A percentile compares a stretch with the other conserved stretches of the same genome.
These are phyloP conservation scores for Idris sp. DNA, from an alignment of 1,140 invertebrate genomes.

Conservation along the genomic window DNA sequence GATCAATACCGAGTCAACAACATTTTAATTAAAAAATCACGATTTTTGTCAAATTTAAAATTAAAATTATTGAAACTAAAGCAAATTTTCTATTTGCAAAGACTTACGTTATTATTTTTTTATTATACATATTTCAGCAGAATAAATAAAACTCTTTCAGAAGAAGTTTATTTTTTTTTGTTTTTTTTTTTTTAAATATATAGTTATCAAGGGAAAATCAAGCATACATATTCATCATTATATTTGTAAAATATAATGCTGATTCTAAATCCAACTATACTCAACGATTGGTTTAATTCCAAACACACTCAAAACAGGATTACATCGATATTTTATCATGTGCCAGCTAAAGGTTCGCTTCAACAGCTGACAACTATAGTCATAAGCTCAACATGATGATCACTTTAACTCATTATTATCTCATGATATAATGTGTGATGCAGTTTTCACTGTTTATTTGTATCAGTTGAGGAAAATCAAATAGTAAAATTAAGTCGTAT, in stretches of 20 bases:
- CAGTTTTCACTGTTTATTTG: constrained; percentile 34
- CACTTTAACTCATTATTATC: constrained; percentile 39
- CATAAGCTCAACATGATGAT: constrained; percentile 29
- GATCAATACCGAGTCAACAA: constrained; percentile 50
- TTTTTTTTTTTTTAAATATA: no score
- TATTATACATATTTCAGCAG: no score
- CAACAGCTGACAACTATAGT: constrained; percentile 37
- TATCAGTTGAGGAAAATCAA: constrained; percentile 9
- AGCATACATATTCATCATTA: background rate
- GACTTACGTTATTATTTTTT: no score
- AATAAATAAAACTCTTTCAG: no score
- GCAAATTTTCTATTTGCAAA: no score
- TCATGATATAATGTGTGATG: constrained; percentile 37
- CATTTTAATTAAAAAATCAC: no score
- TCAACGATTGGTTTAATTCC: constrained; percentile 9
- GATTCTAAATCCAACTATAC: constrained; percentile 20
- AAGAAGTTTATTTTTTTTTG: no score
- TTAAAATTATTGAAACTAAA: no score
- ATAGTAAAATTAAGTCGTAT: constrained; percentile 1
- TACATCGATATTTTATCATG: constrained; percentile 44
- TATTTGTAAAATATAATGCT: constrained; percentile 28
- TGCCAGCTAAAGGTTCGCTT: constrained; percentile 22
- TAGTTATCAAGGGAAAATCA: background rate
- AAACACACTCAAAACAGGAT: constrained; percentile 13
- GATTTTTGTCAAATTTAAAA: no score